Conservation (phyloP, 2,797 vertebrate species). For the Malurus splendens region DNA sequence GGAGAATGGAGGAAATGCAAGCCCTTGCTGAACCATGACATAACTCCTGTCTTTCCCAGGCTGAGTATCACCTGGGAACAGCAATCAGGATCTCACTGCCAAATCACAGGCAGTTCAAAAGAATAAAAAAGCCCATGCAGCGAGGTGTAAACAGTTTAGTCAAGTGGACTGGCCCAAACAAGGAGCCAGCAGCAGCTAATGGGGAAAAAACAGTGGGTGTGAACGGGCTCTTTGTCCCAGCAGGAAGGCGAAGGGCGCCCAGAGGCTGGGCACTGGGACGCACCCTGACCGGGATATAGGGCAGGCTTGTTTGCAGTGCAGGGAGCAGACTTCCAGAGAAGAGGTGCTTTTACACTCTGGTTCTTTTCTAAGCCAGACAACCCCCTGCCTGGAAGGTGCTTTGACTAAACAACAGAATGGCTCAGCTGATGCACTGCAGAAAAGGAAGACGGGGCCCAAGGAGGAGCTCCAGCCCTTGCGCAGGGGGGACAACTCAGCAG, state of each 20-base stretch:
- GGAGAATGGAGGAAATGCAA: not conserved
- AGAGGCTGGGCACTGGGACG: not conserved
- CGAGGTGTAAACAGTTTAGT: not conserved
- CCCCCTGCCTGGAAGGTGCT: not conserved
- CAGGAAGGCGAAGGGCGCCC: not conserved
- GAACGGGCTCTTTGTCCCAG: conserved; percentile 38
- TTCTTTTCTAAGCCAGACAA: not conserved
- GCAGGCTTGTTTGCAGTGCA: not conserved
- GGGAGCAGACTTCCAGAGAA: not conserved
- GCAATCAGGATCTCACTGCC: not conserved
- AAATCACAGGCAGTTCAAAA: not conserved
- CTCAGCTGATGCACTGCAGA: not conserved
- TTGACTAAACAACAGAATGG: not conserved
- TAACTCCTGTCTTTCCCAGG: not conserved
- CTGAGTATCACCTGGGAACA: not conserved
- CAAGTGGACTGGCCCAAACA: not conserved
- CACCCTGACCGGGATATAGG: not conserved
- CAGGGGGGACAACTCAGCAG: not conserved
- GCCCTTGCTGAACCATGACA: not conserved
- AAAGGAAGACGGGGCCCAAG: not conserved
- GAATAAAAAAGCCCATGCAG: not conserved
- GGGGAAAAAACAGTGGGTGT: not conserved
- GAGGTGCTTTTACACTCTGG: not conserved
- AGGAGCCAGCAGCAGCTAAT: not conserved
- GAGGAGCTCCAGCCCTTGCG: not conserved